A percentile compares a stretch with the other conserved stretches of the same genome.
Conservation (phyloP, 2,113 vertebrate genomes). For the Erinaceus europaeus region DNA sequence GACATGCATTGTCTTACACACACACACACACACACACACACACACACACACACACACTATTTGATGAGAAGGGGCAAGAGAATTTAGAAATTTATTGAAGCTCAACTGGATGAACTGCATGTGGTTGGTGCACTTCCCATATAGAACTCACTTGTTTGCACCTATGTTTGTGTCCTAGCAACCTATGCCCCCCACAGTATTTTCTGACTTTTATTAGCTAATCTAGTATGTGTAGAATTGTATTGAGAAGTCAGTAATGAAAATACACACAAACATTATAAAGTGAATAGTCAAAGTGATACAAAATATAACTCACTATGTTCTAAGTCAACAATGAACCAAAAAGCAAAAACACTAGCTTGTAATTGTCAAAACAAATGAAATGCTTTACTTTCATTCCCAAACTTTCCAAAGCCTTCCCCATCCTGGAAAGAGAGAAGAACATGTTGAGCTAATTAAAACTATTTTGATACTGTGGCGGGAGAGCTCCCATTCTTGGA, state of each 20-base stretch:
- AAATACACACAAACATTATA: neutral
- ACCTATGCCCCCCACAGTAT: neutral
- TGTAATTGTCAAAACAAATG: neutral
- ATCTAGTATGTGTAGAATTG: neutral
- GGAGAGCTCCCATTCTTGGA: neutral
- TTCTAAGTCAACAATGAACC: constrained; percentile 6
- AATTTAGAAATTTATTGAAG: constrained; percentile 45
- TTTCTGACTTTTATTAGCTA: constrained; percentile 35
- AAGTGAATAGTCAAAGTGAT: neutral
- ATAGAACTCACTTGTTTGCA: neutral
- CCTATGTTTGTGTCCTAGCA: constrained; percentile 24
- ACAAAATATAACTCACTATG: constrained; percentile 21
- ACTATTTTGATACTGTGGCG: neutral
- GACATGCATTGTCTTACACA: neutral
- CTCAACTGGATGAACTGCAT: neutral
- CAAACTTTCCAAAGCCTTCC: constrained; percentile 8
- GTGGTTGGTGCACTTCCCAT: neutral
- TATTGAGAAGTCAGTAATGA: neutral
- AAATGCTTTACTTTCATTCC: constrained; percentile 18
- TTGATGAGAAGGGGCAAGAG: neutral
- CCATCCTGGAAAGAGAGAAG: neutral
- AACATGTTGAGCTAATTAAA: neutral
- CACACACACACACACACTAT: neutral
- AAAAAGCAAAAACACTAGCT: constrained; percentile 5
- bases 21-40: neutral